A percentile compares a stretch with the other conserved stretches of the same genome.
These are phyloP conservation scores for Achlya flavicornis DNA, from an alignment of 2,888 invertebrate genomes.

Conservation along the genomic window DNA sequence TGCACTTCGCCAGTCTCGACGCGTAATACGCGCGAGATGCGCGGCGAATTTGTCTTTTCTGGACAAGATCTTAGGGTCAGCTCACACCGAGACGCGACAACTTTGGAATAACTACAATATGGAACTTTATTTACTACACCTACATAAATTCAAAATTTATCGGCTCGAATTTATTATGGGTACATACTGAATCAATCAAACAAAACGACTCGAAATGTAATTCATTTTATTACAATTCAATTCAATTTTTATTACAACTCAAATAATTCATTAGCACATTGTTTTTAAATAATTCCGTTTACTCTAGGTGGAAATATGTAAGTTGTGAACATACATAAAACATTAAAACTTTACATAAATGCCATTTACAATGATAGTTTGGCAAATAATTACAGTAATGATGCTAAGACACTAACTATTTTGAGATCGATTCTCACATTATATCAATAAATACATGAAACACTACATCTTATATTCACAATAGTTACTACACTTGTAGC, in stretches of 20 bases:
- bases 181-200: neutral
- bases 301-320: neutral
- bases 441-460: neutral
- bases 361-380: neutral
- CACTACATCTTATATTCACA: neutral
- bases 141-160: too few relatives aligned
- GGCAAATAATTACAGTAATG: neutral
- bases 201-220: neutral
- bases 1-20: too few relatives aligned
- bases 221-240: constrained; percentile 5
- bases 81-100: constrained; percentile 24
- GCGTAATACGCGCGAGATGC: too few relatives aligned
- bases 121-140: too few relatives aligned
- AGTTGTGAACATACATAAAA: neutral
- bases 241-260: too few relatives aligned
- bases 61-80: constrained; percentile 16
- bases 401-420: neutral
- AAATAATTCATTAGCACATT: neutral
- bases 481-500: neutral
- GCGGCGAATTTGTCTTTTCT: too few relatives aligned
- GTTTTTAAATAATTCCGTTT: neutral
- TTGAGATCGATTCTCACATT: constrained; percentile 2
- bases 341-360: neutral
- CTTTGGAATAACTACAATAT: too few relatives aligned
- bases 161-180: neutral